Evolutionary conservation across 2,888 invertebrate genomes (phyloP), one percentile per base, ranked within the genome.

Genomic region (Linnaemya vulpina): DNA sequence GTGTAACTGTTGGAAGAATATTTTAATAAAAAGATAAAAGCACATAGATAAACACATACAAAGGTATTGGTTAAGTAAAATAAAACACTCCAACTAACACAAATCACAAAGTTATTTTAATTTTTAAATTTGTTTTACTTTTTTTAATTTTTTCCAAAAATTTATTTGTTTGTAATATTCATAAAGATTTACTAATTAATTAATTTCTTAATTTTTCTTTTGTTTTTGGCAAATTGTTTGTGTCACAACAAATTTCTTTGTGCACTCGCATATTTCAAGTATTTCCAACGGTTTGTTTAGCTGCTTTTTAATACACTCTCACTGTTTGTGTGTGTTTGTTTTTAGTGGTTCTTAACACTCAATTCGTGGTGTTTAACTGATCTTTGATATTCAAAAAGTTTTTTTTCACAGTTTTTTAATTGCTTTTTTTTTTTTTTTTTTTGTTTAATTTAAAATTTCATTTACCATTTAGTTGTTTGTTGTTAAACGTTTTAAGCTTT

Each of bases 381-480:
- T 84, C 75, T 74, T 76, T 51, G 13, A 75, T 53, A 71, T 74
- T 49, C 46, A 71, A 62, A 55, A 25, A 46, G 10, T 67, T 73
- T 70, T 55, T 25, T 43, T 46, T 62, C 35, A 11, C 35, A 62
- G n/a, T 17, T 74, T 58, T 38, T 62, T 25, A 55, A 20, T 20
- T 17, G 51, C 11, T 40, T 46, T 67, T 73, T 25, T 43, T 51
- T 40, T 40, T 77, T 3, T 3, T 3, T 49, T 8, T 78, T 62
- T 63, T n/a, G 4, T 15, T 51, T 51, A 22, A 22, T 79, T 55
- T 9, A 35, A 68, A 4, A 22, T 17, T 22, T 51, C 71, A 79
- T 79, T 82, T 82, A 71, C 74, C 68, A 81, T 68, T 73, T 81
- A 46, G 20, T 22, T 68, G 40, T 15, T 79, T 84, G 49, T 63